These are phyloP conservation scores for Speoplatyrhinus poulsoni DNA, from an alignment of 2,113 vertebrate genomes.

Conservation along the genomic window DNA sequence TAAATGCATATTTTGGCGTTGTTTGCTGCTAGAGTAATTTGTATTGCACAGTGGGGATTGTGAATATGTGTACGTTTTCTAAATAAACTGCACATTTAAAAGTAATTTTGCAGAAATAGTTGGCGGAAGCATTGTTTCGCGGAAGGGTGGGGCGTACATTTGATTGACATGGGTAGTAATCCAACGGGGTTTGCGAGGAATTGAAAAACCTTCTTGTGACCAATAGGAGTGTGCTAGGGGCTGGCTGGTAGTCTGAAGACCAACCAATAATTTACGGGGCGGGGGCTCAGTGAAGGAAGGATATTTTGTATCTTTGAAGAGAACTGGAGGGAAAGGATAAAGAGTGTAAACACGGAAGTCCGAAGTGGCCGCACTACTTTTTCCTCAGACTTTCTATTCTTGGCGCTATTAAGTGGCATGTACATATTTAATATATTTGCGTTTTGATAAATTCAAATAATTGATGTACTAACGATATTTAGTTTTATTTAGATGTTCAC, in stretches of 20 bases:
- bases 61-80: background rate
- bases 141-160: constrained; percentile 27
- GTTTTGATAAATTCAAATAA: background rate
- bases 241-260: background rate
- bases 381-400: constrained; percentile 51
- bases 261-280: constrained; percentile 61
- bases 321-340: constrained; percentile 81
- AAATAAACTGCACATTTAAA: constrained; percentile 15
- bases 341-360: constrained; percentile 83
- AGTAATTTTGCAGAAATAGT: constrained; percentile 57
- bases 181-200: constrained; percentile 35
- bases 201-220: constrained; percentile 9
- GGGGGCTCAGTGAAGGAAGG: constrained; percentile 64
- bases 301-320: constrained; percentile 69
- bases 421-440: background rate
- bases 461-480: background rate
- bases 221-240: constrained; percentile 27
- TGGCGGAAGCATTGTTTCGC: constrained; percentile 76
- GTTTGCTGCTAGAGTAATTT: background rate
- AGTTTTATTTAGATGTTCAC: too few relatives aligned
- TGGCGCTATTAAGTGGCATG: constrained; percentile 22
- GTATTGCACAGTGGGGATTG: accelerated
- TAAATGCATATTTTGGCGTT: background rate
- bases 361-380: constrained; percentile 72
- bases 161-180: constrained; percentile 45